phyloP scores from a whole-genome alignment of 2,888 invertebrate species.

The Noctua pronuba region DNA sequence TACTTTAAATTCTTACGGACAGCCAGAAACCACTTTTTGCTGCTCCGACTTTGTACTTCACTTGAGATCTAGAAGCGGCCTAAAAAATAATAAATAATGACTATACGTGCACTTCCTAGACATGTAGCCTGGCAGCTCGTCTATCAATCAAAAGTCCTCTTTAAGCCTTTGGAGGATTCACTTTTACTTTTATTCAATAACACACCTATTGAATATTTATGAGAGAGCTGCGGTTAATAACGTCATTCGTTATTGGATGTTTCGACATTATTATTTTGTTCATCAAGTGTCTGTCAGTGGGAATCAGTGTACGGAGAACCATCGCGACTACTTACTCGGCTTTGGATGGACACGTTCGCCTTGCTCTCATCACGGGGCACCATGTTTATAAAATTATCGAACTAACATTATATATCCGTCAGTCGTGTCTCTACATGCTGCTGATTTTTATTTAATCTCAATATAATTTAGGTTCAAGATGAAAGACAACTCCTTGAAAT shows the following conservation, averaged over 20 bases:
- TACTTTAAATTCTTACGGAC: constrained; percentile 46
- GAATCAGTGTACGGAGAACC: constrained; percentile 72
- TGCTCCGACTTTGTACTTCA: constrained; percentile 39
- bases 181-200: constrained; percentile 89
- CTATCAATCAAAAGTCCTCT: constrained; percentile 79
- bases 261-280: constrained; percentile 81
- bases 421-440: constrained; percentile 37
- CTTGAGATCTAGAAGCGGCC: constrained; percentile 45
- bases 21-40: constrained; percentile 56
- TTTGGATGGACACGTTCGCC: constrained; percentile 77
- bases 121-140: constrained; percentile 66
- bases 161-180: constrained; percentile 80
- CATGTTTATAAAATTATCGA: constrained; percentile 45
- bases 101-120: constrained; percentile 77
- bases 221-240: constrained; percentile 78
- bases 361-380: constrained; percentile 64
- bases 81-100: constrained; percentile 74
- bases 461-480: constrained; percentile 34
- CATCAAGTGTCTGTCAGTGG: constrained; percentile 74
- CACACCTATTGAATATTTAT: constrained; percentile 84
- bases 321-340: constrained; percentile 81
- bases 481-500: constrained; percentile 26
- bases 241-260: constrained; percentile 79
- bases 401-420: constrained; percentile 46
- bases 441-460: constrained; percentile 25